A percentile compares a stretch with the other conserved stretches of the same genome.
Evolutionary conservation across 2,797 vertebrate species (phyloP).

Genomic region (Galagoides demidoff): DNA sequence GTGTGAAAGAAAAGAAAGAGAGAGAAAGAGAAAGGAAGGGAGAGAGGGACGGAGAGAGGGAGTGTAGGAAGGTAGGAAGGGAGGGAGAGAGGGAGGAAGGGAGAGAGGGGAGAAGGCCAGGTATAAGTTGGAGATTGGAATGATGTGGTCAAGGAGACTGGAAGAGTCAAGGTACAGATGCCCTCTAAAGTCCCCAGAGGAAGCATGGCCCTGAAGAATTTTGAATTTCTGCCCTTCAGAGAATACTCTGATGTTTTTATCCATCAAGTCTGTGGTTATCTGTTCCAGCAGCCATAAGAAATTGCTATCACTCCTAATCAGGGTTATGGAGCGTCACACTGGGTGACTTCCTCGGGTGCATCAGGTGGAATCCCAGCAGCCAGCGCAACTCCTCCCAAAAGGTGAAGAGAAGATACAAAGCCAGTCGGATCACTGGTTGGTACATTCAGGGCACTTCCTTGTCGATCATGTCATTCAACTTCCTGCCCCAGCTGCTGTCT

Average conservation of each 20-base stretch:
- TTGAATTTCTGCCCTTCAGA: neutral
- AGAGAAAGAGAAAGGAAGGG: neutral
- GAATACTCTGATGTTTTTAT: neutral
- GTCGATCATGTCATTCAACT: neutral
- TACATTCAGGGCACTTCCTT: neutral
- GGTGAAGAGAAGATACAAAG: neutral
- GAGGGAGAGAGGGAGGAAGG: no score
- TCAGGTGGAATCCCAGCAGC: neutral
- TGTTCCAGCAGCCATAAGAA: neutral
- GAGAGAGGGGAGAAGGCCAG: neutral
- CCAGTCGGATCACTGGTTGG: neutral
- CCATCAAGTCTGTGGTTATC: neutral
- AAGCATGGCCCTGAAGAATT: fast-evolving
- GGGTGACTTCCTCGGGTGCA: neutral
- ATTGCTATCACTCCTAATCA: neutral
- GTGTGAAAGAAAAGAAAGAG: neutral
- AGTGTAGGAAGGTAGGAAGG: neutral
- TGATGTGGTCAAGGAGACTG: neutral
- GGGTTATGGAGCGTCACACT: no score
- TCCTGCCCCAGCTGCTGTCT: neutral
- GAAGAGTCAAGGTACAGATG: neutral
- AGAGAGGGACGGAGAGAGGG: neutral
- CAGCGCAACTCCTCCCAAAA: neutral
- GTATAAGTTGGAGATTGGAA: neutral
- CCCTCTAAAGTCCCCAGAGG: fast-evolving